phyloP scores from a whole-genome alignment of 2,888 invertebrate species.

The Thalpophila matura region DNA sequence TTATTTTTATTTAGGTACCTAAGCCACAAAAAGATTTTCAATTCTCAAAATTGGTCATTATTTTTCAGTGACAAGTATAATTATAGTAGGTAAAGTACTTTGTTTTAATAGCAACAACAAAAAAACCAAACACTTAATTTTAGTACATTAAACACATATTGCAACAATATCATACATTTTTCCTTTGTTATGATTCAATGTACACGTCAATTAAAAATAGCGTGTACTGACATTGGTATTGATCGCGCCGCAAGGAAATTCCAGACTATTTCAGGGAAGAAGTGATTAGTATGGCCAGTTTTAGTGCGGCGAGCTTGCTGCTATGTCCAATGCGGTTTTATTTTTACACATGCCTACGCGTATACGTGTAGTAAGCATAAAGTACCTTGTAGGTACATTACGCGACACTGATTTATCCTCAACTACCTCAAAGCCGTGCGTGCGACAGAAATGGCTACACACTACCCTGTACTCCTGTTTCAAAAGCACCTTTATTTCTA shows the following conservation, averaged over 20 bases:
- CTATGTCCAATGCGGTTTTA: constrained; percentile 62
- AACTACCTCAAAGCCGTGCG: constrained; percentile 51
- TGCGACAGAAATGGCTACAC: constrained; percentile 67
- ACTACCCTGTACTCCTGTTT: constrained; percentile 61
- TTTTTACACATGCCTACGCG: constrained; percentile 57
- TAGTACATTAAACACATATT: neutral
- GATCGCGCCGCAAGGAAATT: constrained; percentile 75
- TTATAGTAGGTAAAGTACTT: no score
- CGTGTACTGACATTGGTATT: constrained; percentile 71
- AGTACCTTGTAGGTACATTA: constrained; percentile 55
- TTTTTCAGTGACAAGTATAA: no score
- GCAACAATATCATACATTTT: constrained; percentile 11
- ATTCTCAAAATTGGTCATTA: no score
- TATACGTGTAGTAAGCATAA: constrained; percentile 45
- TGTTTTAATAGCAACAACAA: neutral
- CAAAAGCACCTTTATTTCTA: constrained; percentile 63
- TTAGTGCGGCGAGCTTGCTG: constrained; percentile 66
- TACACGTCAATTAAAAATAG: constrained; percentile 60
- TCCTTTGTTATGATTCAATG: constrained; percentile 28
- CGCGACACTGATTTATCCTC: constrained; percentile 69
- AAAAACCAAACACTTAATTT: neutral
- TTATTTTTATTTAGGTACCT: neutral
- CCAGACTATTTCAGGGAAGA: constrained; percentile 82
- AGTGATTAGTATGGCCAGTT: constrained; percentile 78
- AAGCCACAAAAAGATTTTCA: no score